Base-by-base conservation (phyloP, 2,888 invertebrate genomes). In the Platycheirus albimanus region DNA sequence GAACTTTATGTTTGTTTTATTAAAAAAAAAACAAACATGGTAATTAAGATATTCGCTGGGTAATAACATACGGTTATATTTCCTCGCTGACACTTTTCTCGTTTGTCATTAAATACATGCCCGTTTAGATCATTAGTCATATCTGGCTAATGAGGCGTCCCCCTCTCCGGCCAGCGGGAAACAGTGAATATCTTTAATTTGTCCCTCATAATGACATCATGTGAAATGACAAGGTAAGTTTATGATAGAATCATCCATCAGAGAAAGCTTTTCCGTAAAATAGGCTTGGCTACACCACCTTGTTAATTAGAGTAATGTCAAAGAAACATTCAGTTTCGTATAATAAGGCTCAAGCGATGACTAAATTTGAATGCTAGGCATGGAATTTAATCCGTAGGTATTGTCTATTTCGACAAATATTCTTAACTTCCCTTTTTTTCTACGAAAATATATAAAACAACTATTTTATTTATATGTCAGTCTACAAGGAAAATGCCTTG, bases 71-170 rank as follows among this genome's bases (percentile, higher is more conserved):
- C 56, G 56, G 56, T 58, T 58, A 58, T 58, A 58, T 58, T 58
- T 58, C 41, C 41, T 58, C 33, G 56, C 41, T 58, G 56, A 58
- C 56, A 58, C 56, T 58, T 58, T 11, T 24, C 56, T 58, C 56
- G 41, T 58, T 58, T 58, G 41, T 58, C 56, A 58, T 58, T 41
- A 58, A 58, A 58, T 58, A 58, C 10, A n/a, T 41, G 24, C 24
- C 41, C 41, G 56, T 58, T 58, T 58, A 58, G 56, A 58, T 58
- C 56, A 58, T 58, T 58, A 58, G 56, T 58, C 41, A 58, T 58
- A 41, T 58, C 24, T 58, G 41, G 38, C 56, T 58, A 58, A 58
- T 58, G 56, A 58, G 56, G 41, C 41, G 56, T 41, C 56, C 41
- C 56, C n/a, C n/a, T n/a, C n/a, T n/a, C n/a, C n/a, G n/a, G n/a